These are phyloP conservation scores for Glyphotaelius pellucidus DNA, from an alignment of 2,888 invertebrate species.

Conservation along the genomic window DNA sequence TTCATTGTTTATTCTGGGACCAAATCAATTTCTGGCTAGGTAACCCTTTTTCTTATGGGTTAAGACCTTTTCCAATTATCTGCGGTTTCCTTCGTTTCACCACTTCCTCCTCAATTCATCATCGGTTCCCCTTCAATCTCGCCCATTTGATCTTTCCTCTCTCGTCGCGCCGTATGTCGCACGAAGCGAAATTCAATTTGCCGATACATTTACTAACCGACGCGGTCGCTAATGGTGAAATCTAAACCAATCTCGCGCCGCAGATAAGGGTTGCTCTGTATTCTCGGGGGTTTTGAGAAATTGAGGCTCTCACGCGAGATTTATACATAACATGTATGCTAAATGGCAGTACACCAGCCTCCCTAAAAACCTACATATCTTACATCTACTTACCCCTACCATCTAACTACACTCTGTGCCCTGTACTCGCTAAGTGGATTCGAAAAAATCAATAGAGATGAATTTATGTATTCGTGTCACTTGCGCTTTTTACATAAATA, in stretches of 20 bases:
- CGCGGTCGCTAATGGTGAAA: slow-evolving; percentile 25
- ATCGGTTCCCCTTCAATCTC: neutral
- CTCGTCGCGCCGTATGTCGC: slow-evolving; percentile 11
- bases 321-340: neutral
- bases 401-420: neutral
- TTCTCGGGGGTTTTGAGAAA: neutral
- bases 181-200: slow-evolving; percentile 18
- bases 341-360: neutral
- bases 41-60: neutral
- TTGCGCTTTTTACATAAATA: neutral
- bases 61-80: neutral
- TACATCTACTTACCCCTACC: neutral
- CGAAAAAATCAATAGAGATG: neutral
- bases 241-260: slow-evolving; percentile 19
- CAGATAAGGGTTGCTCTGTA: neutral
- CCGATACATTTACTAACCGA: slow-evolving; percentile 30
- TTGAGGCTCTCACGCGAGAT: slow-evolving; percentile 4
- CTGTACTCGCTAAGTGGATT: neutral
- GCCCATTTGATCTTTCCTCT: neutral
- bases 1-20: neutral
- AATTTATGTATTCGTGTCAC: neutral
- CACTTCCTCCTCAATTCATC: neutral
- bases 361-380: neutral
- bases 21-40: neutral
- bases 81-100: neutral